Evolutionary conservation across 2,113 vertebrate species (phyloP), one percentile per base, ranked within the genome.

Genomic region (Corydoras sp.): DNA sequence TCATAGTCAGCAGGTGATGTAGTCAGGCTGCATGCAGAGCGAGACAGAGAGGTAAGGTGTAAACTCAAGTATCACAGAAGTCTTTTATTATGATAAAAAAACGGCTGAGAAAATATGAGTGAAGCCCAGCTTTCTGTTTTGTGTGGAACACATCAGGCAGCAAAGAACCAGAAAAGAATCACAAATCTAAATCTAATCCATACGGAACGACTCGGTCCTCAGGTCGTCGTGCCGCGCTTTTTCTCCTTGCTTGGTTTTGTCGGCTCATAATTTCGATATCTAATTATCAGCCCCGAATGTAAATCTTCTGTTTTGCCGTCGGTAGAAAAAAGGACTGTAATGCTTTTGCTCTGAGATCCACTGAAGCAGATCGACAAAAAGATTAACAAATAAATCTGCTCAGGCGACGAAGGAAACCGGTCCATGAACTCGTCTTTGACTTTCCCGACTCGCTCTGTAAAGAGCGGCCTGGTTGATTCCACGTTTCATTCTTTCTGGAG

Each of bases 331-430:
- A 85, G 87, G 86, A 88, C 83, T 88, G 79, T 81, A 82, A 84
- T 86, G 85, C 75, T 78, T 79, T 77, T 87, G 83, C 62, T 73
- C 69, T 85, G 77, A 84, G 80, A 84, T 73, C 84, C 82, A 82
- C 81, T 86, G 79, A 68, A 85, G 85, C 86, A 76, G 74, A 79
- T 80, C 85, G 82, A 85, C 84, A 30, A 86, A 87, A 86, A 89
- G 87, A 90, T 89, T 81, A 90, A 88, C 80, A 86, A 83, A 89
- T 90, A 90, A 90, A 89, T 90, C 89, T 90, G 76, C 3, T 79
- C 77, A 69, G 54, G 48, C 62, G 53, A 58, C 32, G 49, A 32
- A 12, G 58, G 58, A 72, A 78, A 68, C 66, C 15, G 32, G 72
- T 65, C 65, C 62, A 74, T 70, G 64, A 79, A 78, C 66, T 72